phyloP scores from a whole-genome alignment of 2,113 vertebrate species.

The Eulacestoma nigropectus region DNA sequence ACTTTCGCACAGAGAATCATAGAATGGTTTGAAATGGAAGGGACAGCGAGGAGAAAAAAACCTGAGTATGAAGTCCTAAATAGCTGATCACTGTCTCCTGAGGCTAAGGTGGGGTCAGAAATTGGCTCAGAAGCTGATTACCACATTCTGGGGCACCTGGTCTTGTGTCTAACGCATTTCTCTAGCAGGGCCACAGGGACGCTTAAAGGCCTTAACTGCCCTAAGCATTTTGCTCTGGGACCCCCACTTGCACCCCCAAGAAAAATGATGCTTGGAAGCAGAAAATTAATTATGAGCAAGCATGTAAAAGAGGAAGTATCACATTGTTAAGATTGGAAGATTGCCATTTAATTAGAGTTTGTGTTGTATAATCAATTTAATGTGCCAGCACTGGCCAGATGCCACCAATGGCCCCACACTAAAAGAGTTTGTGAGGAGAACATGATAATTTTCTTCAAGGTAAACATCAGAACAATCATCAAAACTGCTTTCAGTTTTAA shows the following conservation, averaged over 20 bases:
- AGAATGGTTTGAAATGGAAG: neutral
- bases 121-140: neutral
- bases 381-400: neutral
- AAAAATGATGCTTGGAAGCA: neutral
- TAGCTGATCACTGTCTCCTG: neutral
- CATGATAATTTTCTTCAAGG: neutral
- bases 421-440: neutral
- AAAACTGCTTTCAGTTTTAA: neutral
- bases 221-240: too few species aligned
- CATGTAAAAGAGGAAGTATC: neutral
- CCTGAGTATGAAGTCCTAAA: neutral
- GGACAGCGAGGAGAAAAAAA: neutral
- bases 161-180: too few species aligned
- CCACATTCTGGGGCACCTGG: neutral
- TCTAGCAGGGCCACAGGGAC: neutral
- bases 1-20: neutral
- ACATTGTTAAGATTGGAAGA: neutral
- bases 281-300: neutral
- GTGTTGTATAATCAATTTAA: neutral
- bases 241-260: neutral
- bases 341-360: neutral
- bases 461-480: neutral
- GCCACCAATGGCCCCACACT: neutral
- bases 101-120: neutral
- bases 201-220: fast-evolving